These are phyloP conservation scores for Bradypus variegatus DNA, from an alignment of 2,797 vertebrate species.

Conservation along the genomic window DNA sequence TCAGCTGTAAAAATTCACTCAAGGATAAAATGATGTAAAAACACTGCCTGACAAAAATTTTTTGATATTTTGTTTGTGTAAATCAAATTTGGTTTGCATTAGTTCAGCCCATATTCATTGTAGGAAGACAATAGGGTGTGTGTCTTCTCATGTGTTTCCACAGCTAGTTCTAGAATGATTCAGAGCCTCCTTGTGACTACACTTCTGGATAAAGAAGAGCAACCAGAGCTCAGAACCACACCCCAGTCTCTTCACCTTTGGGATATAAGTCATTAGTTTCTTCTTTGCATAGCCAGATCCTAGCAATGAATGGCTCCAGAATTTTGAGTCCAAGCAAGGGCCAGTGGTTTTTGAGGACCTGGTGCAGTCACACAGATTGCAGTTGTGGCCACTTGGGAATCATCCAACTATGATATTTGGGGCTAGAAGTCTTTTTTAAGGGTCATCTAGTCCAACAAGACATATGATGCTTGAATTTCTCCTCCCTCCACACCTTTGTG, in stretches of 20 bases:
- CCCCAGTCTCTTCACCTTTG: not conserved
- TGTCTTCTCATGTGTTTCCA: constrained; percentile 44
- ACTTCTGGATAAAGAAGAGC: not conserved
- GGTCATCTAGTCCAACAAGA: not conserved
- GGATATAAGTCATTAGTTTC: not conserved
- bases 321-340: not conserved
- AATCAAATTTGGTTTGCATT: constrained; percentile 69
- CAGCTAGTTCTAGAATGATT: constrained; percentile 23
- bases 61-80: constrained; percentile 11
- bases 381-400: not conserved
- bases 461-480: not conserved
- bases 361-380: not conserved
- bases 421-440: not conserved
- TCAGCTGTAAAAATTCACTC: constrained; percentile 68
- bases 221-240: not conserved
- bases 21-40: constrained; percentile 65
- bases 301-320: not conserved
- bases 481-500: not conserved
- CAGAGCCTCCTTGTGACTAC: not conserved
- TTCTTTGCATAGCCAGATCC: not conserved
- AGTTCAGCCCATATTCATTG: constrained; percentile 52
- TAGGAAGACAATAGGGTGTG: constrained; percentile 55
- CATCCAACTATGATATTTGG: not conserved
- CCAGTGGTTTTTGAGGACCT: not conserved
- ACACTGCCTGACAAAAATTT: constrained; percentile 58